These are phyloP conservation scores for Diadema setosum DNA, from an alignment of 35 echinoderm and acorn worm genomes.

Conservation along the genomic window DNA sequence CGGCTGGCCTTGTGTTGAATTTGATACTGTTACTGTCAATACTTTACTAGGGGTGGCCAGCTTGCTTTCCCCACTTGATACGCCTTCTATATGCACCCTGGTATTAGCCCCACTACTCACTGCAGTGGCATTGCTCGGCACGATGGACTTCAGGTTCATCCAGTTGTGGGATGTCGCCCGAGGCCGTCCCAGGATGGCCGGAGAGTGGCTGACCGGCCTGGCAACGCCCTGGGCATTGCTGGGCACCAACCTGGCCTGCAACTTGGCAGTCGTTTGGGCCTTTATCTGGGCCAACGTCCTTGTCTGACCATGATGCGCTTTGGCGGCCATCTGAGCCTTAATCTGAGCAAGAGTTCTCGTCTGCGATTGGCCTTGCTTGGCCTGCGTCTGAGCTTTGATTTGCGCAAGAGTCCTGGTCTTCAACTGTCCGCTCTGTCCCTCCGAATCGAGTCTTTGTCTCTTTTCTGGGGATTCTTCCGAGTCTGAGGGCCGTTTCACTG, in stretches of 20 bases:
- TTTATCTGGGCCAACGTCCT: slow-evolving; percentile 91
- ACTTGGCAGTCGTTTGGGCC: slow-evolving; percentile 77
- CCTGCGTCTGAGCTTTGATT: slow-evolving; percentile 81
- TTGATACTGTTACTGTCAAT: slow-evolving; percentile 29
- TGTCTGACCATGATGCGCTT: slow-evolving; percentile 72
- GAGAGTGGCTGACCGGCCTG: slow-evolving; percentile 46
- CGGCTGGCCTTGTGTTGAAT: slow-evolving; percentile 26
- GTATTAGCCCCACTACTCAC: slow-evolving; percentile 21
- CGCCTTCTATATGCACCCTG: neutral
- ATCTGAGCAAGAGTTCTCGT: slow-evolving; percentile 97
- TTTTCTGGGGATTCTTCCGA: slow-evolving; percentile 4
- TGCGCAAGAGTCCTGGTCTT: slow-evolving; percentile 94
- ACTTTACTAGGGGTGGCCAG: slow-evolving; percentile 32
- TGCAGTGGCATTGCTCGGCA: slow-evolving; percentile 81
- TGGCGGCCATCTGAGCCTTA: slow-evolving; percentile 78
- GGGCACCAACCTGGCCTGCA: slow-evolving; percentile 50
- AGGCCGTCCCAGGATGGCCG: slow-evolving; percentile 59
- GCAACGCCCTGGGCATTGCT: slow-evolving; percentile 15
- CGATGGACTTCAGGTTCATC: slow-evolving; percentile 87
- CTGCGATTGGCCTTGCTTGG: slow-evolving; percentile 38
- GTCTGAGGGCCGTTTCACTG: slow-evolving; percentile 7
- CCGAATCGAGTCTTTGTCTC: slow-evolving; percentile 3
- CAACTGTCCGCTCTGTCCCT: neutral
- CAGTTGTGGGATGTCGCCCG: slow-evolving; percentile 49
- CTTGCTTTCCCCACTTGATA: neutral